Percentiles rank a stretch among this genome's conserved stretches.
These are phyloP conservation scores for Ceyx margarethae DNA, from an alignment of 2,113 vertebrate species.

Conservation along the genomic window DNA sequence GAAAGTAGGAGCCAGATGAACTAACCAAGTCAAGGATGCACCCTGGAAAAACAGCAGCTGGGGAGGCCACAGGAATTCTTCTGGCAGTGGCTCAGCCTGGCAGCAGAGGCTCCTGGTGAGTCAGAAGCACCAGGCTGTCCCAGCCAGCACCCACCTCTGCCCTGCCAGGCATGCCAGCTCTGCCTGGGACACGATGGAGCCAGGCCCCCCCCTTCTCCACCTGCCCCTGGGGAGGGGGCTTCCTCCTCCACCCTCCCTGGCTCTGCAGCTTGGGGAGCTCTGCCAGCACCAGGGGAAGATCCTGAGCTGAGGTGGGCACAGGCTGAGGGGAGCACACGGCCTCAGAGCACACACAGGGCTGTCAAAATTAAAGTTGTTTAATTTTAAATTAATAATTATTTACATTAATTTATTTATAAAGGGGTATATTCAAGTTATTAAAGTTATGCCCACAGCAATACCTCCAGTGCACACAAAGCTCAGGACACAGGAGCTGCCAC, in stretches of 20 bases:
- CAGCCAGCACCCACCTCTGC: not conserved
- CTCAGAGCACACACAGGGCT: not conserved
- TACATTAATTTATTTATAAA: too few relatives aligned
- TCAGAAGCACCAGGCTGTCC: not conserved
- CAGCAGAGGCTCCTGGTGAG: not conserved
- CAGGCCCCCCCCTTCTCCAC: fast-evolving
- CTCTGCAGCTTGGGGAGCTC: not conserved
- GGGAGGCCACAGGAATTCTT: fast-evolving
- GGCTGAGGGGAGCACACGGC: fast-evolving
- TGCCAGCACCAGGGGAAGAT: not conserved
- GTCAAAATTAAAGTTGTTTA: not conserved
- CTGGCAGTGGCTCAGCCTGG: not conserved
- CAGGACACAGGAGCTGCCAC: not conserved
- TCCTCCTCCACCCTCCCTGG: not conserved
- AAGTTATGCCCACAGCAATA: not conserved
- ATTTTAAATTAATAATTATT: too few relatives aligned
- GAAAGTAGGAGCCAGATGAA: not conserved
- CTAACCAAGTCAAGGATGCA: fast-evolving
- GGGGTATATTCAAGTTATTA: not conserved
- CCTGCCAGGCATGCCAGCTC: not conserved
- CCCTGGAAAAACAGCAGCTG: not conserved
- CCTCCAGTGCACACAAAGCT: not conserved
- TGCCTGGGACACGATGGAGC: not conserved
- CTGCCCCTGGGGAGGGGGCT: not conserved
- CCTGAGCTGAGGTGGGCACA: fast-evolving